Conservation (phyloP, 2,888 invertebrate genomes). For the Cephus sareptanus region DNA sequence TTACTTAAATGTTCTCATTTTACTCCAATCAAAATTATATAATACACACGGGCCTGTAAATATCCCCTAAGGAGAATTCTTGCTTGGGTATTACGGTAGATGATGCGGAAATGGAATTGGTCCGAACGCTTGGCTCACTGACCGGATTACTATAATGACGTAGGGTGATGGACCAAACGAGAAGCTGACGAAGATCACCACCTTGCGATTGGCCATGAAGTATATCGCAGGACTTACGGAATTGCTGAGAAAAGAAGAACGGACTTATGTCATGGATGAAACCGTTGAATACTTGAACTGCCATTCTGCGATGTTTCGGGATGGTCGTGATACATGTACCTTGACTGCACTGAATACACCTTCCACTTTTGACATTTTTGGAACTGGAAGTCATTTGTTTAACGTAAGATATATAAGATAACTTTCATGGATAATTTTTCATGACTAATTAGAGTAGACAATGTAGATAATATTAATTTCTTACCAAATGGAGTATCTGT, state of each 20-base stretch:
- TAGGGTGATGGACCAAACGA: conserved; percentile 71
- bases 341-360: conserved; percentile 12
- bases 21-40: not conserved
- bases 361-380: not conserved
- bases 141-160: not conserved
- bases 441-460: not conserved
- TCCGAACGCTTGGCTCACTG: not conserved
- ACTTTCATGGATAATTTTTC: not conserved
- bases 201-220: conserved; percentile 86
- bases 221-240: conserved; percentile 74
- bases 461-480: not conserved
- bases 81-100: not conserved
- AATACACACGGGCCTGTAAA: not conserved
- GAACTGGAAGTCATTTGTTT: not conserved
- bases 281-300: conserved; percentile 12
- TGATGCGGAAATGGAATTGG: not conserved
- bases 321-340: conserved; percentile 15
- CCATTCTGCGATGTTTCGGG: conserved; percentile 15
- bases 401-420: conserved; percentile 10
- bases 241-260: conserved; percentile 14
- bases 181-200: conserved; percentile 91
- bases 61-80: not conserved
- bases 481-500: not conserved
- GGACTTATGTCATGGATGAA: conserved; percentile 14
- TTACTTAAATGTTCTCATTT: not conserved